These are phyloP conservation scores for Chelon labrosus DNA, from an alignment of 2,797 vertebrate genomes.

Conservation along the genomic window DNA sequence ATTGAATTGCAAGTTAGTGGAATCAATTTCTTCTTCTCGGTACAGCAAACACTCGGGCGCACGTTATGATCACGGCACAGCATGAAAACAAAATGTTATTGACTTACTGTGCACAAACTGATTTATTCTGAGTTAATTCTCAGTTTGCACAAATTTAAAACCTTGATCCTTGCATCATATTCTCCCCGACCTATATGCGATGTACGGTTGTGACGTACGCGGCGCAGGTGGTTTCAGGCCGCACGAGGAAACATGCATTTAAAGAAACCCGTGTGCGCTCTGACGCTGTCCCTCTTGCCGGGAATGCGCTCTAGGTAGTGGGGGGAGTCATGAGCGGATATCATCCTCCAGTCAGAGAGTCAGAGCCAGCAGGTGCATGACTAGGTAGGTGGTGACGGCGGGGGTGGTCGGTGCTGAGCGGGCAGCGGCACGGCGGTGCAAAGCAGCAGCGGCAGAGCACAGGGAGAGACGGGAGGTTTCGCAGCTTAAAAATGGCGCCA, in stretches of 20 bases:
- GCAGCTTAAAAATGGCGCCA: background rate
- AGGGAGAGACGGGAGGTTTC: background rate
- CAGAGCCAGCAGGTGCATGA: constrained; percentile 35
- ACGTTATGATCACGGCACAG: background rate
- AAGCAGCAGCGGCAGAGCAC: constrained; percentile 13
- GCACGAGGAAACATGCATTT: too few relatives aligned
- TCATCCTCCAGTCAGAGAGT: constrained; percentile 9
- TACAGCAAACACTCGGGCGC: background rate
- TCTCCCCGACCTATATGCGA: too few relatives aligned
- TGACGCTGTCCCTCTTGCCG: constrained; percentile 32
- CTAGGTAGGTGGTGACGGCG: background rate
- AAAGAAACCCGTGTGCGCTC: background rate
- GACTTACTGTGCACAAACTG: background rate
- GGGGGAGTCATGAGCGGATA: constrained; percentile 30
- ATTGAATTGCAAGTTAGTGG: constrained; percentile 25
- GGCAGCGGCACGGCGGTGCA: background rate
- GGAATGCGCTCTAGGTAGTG: constrained; percentile 21
- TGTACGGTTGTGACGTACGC: too few relatives aligned
- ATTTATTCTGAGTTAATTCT: background rate
- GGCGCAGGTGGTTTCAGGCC: too few relatives aligned
- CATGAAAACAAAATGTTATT: background rate
- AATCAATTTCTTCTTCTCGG: constrained; percentile 7
- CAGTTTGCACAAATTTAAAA: background rate
- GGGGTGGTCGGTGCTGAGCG: constrained; percentile 3
- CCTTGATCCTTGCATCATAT: background rate